A percentile compares a stretch with the other conserved stretches of the same genome.
phyloP scores from a whole-genome alignment of 2,888 invertebrate genomes.

The Girardia tigrina region DNA sequence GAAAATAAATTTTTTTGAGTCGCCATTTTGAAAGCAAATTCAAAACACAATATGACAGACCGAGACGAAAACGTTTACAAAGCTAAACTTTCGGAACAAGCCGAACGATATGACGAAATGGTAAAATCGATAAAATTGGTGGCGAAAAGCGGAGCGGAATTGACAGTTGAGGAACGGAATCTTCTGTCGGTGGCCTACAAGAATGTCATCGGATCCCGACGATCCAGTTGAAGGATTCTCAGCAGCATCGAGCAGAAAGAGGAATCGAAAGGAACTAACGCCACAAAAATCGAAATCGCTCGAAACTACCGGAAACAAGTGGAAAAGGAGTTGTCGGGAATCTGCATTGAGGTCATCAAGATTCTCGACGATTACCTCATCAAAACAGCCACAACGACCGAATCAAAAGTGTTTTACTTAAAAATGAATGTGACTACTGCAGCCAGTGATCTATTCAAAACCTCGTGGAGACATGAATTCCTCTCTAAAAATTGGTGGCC shows the following conservation, averaged over 20 bases:
- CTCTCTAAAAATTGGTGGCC: too few relatives aligned
- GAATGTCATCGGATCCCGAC: slow-evolving; percentile 91
- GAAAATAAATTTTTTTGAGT: too few relatives aligned
- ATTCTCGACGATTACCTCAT: slow-evolving; percentile 88
- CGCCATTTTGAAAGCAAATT: too few relatives aligned
- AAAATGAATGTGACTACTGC: too few relatives aligned
- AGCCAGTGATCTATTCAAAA: too few relatives aligned
- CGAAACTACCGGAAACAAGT: slow-evolving; percentile 83
- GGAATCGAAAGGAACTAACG: slow-evolving; percentile 60
- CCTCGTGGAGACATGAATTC: too few relatives aligned
- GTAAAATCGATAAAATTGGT: slow-evolving; percentile 78
- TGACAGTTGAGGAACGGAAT: slow-evolving; percentile 91
- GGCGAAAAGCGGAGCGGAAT: slow-evolving; percentile 76
- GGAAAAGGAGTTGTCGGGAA: slow-evolving; percentile 84
- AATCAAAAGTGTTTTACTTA: slow-evolving; percentile 59
- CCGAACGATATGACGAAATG: too few relatives aligned
- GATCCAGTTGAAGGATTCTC: slow-evolving; percentile 94
- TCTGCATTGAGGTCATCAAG: slow-evolving; percentile 82
- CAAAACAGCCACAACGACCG: slow-evolving; percentile 77
- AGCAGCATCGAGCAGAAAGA: slow-evolving; percentile 95
- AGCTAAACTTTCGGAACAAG: too few relatives aligned
- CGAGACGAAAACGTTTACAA: too few relatives aligned
- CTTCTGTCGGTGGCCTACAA: slow-evolving; percentile 93
- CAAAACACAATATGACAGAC: too few relatives aligned
- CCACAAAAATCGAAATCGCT: slow-evolving; percentile 82